A percentile compares a stretch with the other conserved stretches of the same genome.
These are phyloP conservation scores for Uloborus plumipes DNA, from an alignment of 2,888 invertebrate species.

Conservation along the genomic window DNA sequence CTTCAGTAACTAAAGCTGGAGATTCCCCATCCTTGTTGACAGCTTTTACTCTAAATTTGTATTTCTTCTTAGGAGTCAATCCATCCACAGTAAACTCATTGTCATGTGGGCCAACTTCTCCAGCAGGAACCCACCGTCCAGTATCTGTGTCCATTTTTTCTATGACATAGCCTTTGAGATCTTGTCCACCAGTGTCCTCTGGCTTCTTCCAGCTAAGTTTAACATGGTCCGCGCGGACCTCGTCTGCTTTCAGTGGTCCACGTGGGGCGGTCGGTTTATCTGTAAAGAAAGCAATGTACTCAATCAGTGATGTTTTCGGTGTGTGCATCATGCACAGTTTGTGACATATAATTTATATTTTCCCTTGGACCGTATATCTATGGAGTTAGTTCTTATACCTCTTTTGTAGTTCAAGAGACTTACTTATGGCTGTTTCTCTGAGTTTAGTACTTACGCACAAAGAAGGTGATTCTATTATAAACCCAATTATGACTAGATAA, in stretches of 20 bases:
- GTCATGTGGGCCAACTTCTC: conserved; percentile 85
- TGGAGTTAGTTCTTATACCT: too few relatives aligned
- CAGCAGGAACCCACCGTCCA: conserved; percentile 95
- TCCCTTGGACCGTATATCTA: too few relatives aligned
- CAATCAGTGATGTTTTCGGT: too few relatives aligned
- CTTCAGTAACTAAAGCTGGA: conserved; percentile 91
- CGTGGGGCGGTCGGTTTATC: conserved; percentile 73
- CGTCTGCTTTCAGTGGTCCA: conserved; percentile 78
- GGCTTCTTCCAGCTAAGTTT: conserved; percentile 94
- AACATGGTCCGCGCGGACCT: conserved; percentile 90
- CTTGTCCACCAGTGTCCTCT: conserved; percentile 88
- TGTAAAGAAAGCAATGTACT: conserved; percentile 66
- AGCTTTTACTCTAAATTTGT: conserved; percentile 97
- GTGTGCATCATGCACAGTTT: too few relatives aligned
- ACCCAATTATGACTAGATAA: too few relatives aligned
- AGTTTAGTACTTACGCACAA: not conserved
- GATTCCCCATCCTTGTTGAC: conserved; percentile 98
- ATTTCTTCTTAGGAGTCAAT: conserved; percentile 94
- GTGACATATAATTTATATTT: too few relatives aligned
- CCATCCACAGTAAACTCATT: conserved; percentile 88
- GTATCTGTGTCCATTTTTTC: conserved; percentile 98
- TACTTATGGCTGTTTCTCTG: too few relatives aligned
- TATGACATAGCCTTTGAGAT: conserved; percentile 89
- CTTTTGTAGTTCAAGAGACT: too few relatives aligned
- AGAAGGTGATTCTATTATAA: not conserved